A percentile compares a stretch with the other conserved stretches of the same genome.
These are phyloP conservation scores for Cinara cedri DNA, from an alignment of 2,888 invertebrate species.

Conservation along the genomic window DNA sequence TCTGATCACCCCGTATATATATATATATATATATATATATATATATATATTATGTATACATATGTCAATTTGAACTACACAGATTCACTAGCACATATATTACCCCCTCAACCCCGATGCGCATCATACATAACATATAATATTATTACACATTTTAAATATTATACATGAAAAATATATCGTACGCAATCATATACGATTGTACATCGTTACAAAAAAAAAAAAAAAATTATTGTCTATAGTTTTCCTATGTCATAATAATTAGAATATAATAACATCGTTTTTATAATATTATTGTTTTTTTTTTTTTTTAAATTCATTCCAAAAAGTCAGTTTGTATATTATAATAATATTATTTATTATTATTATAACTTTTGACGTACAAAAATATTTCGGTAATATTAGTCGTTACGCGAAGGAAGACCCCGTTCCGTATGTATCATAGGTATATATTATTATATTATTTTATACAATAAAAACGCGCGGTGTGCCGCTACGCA, in stretches of 20 bases:
- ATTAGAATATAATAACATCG: background rate
- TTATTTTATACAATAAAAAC: background rate
- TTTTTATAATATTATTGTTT: background rate
- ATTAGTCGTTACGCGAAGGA: background rate
- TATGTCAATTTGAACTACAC: slow-evolving; percentile 3
- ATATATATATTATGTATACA: too few species aligned
- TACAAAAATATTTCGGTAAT: slow-evolving; percentile 49
- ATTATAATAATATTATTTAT: background rate
- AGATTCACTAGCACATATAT: background rate
- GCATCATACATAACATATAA: too few species aligned
- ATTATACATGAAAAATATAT: background rate
- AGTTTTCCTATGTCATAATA: slow-evolving; percentile 11
- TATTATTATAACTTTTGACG: slow-evolving; percentile 35
- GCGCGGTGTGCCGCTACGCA: background rate
- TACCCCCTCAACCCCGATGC: too few species aligned
- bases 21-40: too few species aligned
- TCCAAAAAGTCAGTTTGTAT: slow-evolving; percentile 8
- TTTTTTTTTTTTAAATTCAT: slow-evolving; percentile 24
- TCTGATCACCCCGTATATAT: too few species aligned
- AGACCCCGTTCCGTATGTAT: too few species aligned
- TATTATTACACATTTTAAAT: background rate
- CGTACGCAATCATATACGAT: slow-evolving; percentile 21
- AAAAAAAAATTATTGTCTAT: slow-evolving; percentile 37
- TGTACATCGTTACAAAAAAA: slow-evolving; percentile 21
- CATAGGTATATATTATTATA: background rate